Evolutionary conservation across 2,888 invertebrate species (phyloP).

Genomic region (Volucella inanis): DNA sequence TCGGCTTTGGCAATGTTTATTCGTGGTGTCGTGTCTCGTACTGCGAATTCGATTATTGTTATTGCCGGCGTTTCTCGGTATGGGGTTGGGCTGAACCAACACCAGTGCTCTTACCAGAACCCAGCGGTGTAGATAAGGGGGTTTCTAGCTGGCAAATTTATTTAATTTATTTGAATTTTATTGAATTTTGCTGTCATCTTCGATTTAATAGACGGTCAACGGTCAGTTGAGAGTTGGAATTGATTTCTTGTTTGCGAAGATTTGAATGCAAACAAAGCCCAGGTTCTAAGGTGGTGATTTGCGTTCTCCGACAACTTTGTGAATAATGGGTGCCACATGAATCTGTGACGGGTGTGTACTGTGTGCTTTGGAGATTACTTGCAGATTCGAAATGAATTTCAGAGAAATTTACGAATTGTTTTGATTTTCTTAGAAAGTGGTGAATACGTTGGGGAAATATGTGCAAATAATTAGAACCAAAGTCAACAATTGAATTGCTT

Average conservation of each 20-base stretch:
- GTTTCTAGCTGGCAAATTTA: slow-evolving; percentile 29
- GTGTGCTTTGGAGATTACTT: too few species aligned
- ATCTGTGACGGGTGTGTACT: too few species aligned
- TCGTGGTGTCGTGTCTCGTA: not conserved
- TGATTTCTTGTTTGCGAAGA: not conserved
- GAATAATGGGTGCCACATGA: too few species aligned
- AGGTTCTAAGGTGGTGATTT: too few species aligned
- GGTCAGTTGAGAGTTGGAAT: slow-evolving; percentile 24
- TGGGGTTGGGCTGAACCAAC: too few species aligned
- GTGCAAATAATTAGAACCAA: too few species aligned
- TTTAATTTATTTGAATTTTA: slow-evolving; percentile 12
- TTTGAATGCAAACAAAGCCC: not conserved
- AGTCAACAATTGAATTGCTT: too few species aligned
- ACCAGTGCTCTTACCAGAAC: not conserved
- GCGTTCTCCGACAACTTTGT: too few species aligned
- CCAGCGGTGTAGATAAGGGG: slow-evolving; percentile 23
- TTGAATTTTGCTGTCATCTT: slow-evolving; percentile 20
- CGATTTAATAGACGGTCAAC: not conserved
- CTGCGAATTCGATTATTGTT: slow-evolving; percentile 37
- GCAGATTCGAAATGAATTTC: too few species aligned
- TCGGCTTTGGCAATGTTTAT: slow-evolving; percentile 30
- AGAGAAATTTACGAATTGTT: too few species aligned
- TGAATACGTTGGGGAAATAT: too few species aligned
- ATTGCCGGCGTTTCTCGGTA: not conserved
- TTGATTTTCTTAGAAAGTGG: too few species aligned